Evolutionary conservation across 2,888 invertebrate genomes (phyloP), one percentile per base, ranked within the genome.

Genomic region (Oxycera nigricornis): DNA sequence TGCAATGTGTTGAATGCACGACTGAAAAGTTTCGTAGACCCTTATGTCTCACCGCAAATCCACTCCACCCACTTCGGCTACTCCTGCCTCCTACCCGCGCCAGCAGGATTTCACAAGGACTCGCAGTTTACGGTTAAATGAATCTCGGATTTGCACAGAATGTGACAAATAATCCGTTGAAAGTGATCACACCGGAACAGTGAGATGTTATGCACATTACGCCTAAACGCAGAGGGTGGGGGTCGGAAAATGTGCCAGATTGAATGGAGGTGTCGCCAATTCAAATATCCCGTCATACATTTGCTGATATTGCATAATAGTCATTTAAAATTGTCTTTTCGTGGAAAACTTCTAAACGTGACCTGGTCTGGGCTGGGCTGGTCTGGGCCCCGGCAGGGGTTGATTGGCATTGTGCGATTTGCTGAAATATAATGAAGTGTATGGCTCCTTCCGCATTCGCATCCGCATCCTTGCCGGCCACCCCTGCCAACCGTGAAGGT

Each of bases 101-200:
- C 28, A 14, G 26, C 9, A n/a, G 20, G n/a, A 26, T 28, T 7
- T 7, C 61, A 26, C 30, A 11, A 28, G n/a, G 2, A 22, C 30
- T n/a, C 4, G 20, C n/a, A 26, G 30, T 26, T 61, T 30, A n/a
- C 20, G 61, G 30, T 30, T 61, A 61, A 30, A 20, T 61, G 61
- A 28, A 14, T 26, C 20, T 28, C 61, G 30, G n/a, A n/a, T n/a
- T 28, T 50, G 50, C 14, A n/a, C 30, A 61, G 20, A 61, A 24
- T 39, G 65, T 35, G 65, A 68, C 68, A 68, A 68, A 68, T 39
- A 68, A 68, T 50, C 22, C 50, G 28, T 50, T 50, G 68, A 68
- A 67, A 17, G 28, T 39, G 46, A 68, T 68, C 17, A 26, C 50
- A 50, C 26, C 68, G 26, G 52, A 24, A 39, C 26, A 26, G 9